Evolutionary conservation across 1,140 invertebrate genomes (phyloP), one percentile per base, ranked within the genome.

Genomic region (Mamestra configurata): DNA sequence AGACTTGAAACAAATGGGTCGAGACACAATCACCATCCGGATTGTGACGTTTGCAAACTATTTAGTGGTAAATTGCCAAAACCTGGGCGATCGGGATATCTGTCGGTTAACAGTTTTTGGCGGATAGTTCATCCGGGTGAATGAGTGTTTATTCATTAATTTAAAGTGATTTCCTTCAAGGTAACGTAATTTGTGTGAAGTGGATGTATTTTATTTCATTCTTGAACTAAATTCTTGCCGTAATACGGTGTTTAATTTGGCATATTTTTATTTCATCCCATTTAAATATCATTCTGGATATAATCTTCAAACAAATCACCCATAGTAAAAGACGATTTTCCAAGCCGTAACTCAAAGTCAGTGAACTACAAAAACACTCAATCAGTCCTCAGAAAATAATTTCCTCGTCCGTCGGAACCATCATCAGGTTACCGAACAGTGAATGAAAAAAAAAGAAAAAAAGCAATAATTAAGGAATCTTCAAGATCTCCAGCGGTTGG

Each of bases 391-490:
- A 18, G 22, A 57, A 73, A 4, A 20, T 37, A 18, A 22, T 40
- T 24, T n/a, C 35, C 55, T n/a, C 37, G 18, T 73, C n/a, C 37
- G 61, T 49, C 43, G 51, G 37, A 51, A 20, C 49, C 55, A 51
- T 76, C 55, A 76, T 61, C 49, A 77, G 61, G 66, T 77, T 77
- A 77, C 75, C 18, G 27, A 77, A 77, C 43, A 55, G 64, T 27
- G 43, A 70, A 24, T 35, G n/a, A 53, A 24, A 49, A 13, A 55
- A n/a, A 72, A 24, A 49, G 55, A 59, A 79, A 86, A 90, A 86
- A 87, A 92, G 89, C 89, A 88, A 90, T 88, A 85, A 90, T 87
- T 79, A 87, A 84, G 86, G 89, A 92, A 92, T 92, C 86, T 92
- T 92, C 88, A 87, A 92, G 92, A 89, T 93, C 89, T 93, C 91